Conservation (phyloP, 2,888 invertebrate genomes). For the Bugula neritina region DNA sequence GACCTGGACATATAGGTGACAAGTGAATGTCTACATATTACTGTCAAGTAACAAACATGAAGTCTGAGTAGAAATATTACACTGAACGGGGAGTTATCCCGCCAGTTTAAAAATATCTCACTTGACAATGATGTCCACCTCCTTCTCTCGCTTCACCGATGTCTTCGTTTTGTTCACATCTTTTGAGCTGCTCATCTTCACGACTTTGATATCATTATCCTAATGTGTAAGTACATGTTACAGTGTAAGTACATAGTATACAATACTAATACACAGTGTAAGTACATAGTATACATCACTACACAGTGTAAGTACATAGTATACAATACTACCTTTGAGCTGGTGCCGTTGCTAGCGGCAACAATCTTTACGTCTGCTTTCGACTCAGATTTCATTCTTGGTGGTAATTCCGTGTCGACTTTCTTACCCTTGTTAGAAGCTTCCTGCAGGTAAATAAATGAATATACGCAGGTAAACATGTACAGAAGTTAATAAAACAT, state of each 20-base stretch:
- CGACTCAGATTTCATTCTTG: neutral
- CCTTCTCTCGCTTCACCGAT: slow-evolving; percentile 10
- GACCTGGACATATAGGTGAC: neutral
- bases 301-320: too few relatives aligned
- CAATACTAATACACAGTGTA: too few relatives aligned
- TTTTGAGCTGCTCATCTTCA: neutral
- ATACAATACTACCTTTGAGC: too few relatives aligned
- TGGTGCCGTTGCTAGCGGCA: neutral
- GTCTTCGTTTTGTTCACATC: neutral
- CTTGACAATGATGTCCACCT: neutral
- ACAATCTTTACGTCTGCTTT: neutral
- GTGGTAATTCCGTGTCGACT: slow-evolving; percentile 14
- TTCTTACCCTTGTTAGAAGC: slow-evolving; percentile 9
- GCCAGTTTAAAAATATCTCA: too few relatives aligned
- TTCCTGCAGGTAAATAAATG: neutral
- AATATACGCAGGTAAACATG: too few relatives aligned
- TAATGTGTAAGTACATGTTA: neutral
- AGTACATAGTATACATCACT: too few relatives aligned
- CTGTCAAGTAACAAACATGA: too few relatives aligned
- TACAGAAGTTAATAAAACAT: too few relatives aligned
- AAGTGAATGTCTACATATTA: too few relatives aligned
- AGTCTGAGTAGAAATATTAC: too few relatives aligned
- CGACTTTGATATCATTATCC: neutral
- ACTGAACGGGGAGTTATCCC: too few relatives aligned
- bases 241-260: too few relatives aligned